These are phyloP conservation scores for Pionites leucogaster DNA, from an alignment of 2,113 vertebrate genomes.

Conservation along the genomic window DNA sequence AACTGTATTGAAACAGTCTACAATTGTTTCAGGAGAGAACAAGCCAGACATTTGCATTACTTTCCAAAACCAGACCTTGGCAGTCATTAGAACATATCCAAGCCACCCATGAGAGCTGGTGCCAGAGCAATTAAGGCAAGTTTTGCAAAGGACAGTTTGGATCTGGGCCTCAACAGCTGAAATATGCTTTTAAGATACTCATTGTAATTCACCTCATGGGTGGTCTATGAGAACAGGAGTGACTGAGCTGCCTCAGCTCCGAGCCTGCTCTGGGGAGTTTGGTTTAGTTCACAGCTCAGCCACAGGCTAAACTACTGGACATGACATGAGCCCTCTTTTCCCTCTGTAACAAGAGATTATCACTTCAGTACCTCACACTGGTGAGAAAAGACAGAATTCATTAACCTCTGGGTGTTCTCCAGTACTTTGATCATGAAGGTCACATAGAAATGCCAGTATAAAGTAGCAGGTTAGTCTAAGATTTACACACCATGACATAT, in stretches of 20 bases:
- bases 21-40: neutral
- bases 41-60: neutral
- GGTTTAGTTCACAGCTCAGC: neutral
- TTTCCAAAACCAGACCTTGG: neutral
- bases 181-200: neutral
- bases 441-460: neutral
- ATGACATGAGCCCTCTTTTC: neutral
- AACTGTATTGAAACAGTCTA: no score
- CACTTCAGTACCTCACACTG: neutral
- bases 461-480: neutral
- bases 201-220: neutral
- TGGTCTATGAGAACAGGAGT: neutral
- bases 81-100: rapidly evolving
- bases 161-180: neutral
- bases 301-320: neutral
- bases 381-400: neutral
- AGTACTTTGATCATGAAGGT: neutral
- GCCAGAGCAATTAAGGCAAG: neutral
- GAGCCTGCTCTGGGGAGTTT: neutral
- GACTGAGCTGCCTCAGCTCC: neutral
- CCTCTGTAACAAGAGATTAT: neutral
- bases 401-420: neutral
- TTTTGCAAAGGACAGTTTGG: neutral
- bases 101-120: neutral
- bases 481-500: neutral